phyloP scores from a whole-genome alignment of 2,797 vertebrate species.

The Anas flavirostris region DNA sequence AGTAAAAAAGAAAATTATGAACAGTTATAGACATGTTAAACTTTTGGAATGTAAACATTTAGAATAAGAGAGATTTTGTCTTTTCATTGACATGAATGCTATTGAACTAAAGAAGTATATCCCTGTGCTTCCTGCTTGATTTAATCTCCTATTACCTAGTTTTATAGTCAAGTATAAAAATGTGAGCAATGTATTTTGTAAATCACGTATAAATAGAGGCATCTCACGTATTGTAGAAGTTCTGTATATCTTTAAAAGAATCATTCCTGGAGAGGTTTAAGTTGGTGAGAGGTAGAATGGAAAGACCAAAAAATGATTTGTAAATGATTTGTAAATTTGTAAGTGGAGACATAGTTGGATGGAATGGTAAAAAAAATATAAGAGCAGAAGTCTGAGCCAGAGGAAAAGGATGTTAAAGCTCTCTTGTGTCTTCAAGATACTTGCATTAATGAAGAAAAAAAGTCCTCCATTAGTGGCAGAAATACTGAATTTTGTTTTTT shows the following conservation, averaged over 20 bases:
- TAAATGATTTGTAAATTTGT: background rate
- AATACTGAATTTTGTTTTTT: slow-evolving; percentile 59
- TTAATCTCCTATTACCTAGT: background rate
- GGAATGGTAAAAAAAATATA: background rate
- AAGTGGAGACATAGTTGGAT: background rate
- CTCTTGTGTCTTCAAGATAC: slow-evolving; percentile 22
- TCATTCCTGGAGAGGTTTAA: background rate
- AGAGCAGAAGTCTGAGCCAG: background rate
- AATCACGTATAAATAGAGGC: background rate
- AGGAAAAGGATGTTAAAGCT: slow-evolving; percentile 47
- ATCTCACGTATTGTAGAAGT: background rate
- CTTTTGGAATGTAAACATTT: background rate
- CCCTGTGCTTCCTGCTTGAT: background rate
- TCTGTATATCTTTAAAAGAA: background rate
- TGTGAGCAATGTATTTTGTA: background rate
- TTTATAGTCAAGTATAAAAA: background rate
- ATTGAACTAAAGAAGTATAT: background rate
- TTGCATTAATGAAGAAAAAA: slow-evolving; percentile 9
- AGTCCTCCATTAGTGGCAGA: slow-evolving; percentile 26
- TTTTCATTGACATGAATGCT: background rate
- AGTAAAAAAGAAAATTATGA: background rate
- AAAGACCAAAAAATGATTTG: background rate
- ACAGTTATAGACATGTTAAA: background rate
- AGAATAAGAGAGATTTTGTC: background rate
- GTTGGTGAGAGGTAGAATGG: background rate